Conservation (phyloP, 64 coral and sea anemone genomes). For the Porites lutea region DNA sequence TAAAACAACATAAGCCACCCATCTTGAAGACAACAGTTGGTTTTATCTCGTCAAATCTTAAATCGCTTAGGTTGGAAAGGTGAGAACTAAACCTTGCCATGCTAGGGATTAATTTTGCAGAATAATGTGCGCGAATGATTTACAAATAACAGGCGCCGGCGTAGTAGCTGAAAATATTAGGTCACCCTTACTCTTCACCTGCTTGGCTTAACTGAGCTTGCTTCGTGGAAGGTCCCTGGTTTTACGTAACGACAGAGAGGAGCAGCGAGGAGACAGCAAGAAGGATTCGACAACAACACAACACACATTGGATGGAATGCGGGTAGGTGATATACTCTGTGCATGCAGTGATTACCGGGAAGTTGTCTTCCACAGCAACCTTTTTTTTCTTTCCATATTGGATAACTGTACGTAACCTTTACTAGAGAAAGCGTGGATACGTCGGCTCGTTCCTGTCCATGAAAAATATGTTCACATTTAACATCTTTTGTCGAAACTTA, state of each 20-base stretch:
- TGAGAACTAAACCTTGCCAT: not conserved
- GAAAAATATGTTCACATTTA: not conserved
- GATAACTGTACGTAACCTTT: not conserved
- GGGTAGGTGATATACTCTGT: not conserved
- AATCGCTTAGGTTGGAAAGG: constrained; percentile 1
- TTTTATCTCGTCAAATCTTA: constrained; percentile 17
- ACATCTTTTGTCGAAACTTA: too few relatives aligned
- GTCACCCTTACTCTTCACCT: not conserved
- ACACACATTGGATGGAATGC: not conserved
- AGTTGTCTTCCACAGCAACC: too few relatives aligned
- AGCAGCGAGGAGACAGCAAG: too few relatives aligned
- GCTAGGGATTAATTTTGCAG: constrained; percentile 2
- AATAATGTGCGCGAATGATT: not conserved
- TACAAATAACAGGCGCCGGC: constrained; percentile 21
- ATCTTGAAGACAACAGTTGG: constrained; percentile 13
- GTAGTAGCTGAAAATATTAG: not conserved
- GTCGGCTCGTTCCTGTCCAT: not conserved
- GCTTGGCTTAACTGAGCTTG: not conserved
- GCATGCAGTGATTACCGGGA: not conserved
- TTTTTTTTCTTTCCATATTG: not conserved
- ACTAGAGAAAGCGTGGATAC: too few relatives aligned
- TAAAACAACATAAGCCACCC: constrained; percentile 51
- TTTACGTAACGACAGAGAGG: too few relatives aligned
- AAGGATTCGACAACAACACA: too few relatives aligned
- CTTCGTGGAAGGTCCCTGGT: too few relatives aligned